These are phyloP conservation scores for Callinectes sapidus DNA, from an alignment of 2,888 invertebrate species.

Conservation along the genomic window DNA sequence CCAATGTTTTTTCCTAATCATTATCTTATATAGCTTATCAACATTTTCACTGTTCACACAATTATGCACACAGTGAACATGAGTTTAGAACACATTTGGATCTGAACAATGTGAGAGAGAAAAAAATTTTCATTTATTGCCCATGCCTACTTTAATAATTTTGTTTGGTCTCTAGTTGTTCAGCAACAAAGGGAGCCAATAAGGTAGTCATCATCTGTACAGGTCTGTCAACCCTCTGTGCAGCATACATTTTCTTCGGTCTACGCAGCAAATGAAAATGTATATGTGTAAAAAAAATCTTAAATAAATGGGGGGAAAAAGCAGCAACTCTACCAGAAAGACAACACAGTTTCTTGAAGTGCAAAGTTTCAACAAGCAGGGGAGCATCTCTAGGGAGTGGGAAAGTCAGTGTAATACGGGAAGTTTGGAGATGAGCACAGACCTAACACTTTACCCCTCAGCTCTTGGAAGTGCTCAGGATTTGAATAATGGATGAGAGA, in stretches of 20 bases:
- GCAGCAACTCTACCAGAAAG: background rate
- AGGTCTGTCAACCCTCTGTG: background rate
- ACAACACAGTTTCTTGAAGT: background rate
- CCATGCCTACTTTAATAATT: background rate
- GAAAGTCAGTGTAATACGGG: background rate
- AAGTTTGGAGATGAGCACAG: background rate
- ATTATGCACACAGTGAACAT: background rate
- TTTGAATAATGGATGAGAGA: constrained; percentile 9
- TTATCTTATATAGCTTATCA: too few species aligned
- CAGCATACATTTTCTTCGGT: background rate
- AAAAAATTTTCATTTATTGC: background rate
- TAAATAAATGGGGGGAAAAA: background rate
- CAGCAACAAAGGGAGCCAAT: constrained; percentile 19
- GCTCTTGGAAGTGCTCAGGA: background rate
- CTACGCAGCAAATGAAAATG: background rate
- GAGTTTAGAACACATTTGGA: background rate
- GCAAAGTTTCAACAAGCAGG: background rate
- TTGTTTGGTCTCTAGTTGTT: background rate
- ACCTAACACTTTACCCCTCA: background rate
- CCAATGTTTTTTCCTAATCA: too few species aligned
- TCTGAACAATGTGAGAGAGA: background rate
- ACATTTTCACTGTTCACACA: background rate
- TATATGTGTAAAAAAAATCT: background rate
- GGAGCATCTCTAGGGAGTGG: background rate
- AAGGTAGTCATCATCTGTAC: background rate